Conservation (phyloP, 1,140 invertebrate genomes). For the Xylocopa sonorina region DNA sequence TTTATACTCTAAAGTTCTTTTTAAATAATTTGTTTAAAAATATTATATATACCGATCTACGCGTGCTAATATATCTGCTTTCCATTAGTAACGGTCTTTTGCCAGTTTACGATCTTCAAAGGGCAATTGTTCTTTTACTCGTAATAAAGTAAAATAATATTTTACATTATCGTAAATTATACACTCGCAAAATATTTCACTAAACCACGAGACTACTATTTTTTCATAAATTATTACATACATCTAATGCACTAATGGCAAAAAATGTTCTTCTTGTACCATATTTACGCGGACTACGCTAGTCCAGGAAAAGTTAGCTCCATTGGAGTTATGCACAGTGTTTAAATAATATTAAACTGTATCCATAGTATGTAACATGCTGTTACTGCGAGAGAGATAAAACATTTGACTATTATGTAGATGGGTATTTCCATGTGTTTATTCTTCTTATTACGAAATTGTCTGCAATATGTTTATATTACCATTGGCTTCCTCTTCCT, state of each 20-base stretch:
- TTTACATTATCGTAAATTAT: constrained; percentile 68
- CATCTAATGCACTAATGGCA: constrained; percentile 64
- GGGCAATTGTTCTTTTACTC: constrained; percentile 28
- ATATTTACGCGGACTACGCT: constrained; percentile 45
- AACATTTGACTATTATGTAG: constrained; percentile 76
- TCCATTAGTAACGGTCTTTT: constrained; percentile 44
- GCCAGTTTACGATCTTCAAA: constrained; percentile 17
- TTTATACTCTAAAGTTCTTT: constrained; percentile 39
- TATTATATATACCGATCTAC: constrained; percentile 63
- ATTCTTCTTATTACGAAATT: constrained; percentile 76
- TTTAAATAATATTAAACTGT: constrained; percentile 61
- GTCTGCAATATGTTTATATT: constrained; percentile 77
- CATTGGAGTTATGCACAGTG: constrained; percentile 52
- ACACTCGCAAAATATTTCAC: constrained; percentile 60
- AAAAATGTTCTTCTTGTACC: constrained; percentile 66
- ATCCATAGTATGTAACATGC: constrained; percentile 30
- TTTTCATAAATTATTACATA: constrained; percentile 64
- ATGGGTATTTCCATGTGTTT: constrained; percentile 55
- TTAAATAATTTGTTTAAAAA: constrained; percentile 64
- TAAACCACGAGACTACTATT: constrained; percentile 63
- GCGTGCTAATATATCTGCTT: constrained; percentile 42
- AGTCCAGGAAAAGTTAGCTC: constrained; percentile 56
- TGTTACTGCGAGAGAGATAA: constrained; percentile 68
- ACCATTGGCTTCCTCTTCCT: constrained; percentile 70
- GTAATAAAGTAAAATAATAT: constrained; percentile 62